These are phyloP conservation scores for Mesoclemmys tuberculata DNA, from an alignment of 2,113 vertebrate genomes.

Conservation along the genomic window DNA sequence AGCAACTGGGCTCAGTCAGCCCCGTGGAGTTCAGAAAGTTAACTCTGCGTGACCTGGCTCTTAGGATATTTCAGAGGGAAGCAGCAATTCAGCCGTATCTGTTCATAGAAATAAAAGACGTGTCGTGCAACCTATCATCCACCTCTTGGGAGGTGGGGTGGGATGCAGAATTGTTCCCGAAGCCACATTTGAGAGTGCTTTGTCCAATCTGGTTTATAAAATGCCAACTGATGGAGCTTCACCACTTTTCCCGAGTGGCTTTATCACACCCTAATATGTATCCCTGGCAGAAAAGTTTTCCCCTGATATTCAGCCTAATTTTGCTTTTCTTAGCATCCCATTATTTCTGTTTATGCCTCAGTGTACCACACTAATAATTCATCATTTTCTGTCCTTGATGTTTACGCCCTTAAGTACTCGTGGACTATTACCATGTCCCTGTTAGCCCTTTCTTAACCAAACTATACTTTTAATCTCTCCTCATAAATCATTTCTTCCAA, in stretches of 20 bases:
- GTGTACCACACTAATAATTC: neutral
- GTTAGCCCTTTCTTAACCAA: neutral
- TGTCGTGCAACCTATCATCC: neutral
- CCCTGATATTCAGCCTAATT: neutral
- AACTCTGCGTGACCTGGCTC: neutral
- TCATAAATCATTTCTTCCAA: neutral
- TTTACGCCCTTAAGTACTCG: neutral
- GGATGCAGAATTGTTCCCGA: neutral
- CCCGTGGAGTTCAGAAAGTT: neutral
- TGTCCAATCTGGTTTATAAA: neutral
- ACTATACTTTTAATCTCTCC: neutral
- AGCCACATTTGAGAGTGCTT: neutral
- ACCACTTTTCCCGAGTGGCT: neutral
- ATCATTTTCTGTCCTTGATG: neutral
- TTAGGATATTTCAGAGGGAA: accelerated
- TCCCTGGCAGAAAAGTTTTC: neutral
- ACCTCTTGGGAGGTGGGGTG: neutral
- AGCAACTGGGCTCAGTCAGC: neutral
- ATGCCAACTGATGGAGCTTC: neutral
- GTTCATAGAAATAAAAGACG: neutral
- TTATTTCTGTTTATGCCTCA: neutral
- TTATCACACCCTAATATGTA: neutral
- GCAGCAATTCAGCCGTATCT: neutral
- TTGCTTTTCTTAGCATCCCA: neutral
- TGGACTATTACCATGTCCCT: neutral